Conservation (phyloP, 2,113 vertebrate genomes). For the Malurus cyaneus region DNA sequence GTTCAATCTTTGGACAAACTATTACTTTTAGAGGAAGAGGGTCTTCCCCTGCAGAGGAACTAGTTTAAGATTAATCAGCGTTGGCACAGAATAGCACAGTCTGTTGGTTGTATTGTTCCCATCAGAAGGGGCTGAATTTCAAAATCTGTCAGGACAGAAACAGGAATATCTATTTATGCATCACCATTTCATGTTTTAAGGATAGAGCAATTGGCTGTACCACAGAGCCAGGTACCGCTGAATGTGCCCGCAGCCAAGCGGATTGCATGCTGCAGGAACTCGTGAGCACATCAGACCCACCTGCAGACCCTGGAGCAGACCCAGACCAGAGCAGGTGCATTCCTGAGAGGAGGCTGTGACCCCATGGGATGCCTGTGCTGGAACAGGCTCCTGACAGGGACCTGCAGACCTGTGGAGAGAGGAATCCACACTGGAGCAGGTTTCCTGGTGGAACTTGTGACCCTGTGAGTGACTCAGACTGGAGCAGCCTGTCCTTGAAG, state of each 20-base stretch:
- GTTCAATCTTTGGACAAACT: background rate
- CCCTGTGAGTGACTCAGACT: background rate
- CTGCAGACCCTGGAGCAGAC: background rate
- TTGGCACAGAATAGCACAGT: background rate
- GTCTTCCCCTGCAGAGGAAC: background rate
- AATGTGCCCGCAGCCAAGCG: background rate
- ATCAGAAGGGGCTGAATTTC: background rate
- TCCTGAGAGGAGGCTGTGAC: background rate
- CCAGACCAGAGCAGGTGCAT: fast-evolving
- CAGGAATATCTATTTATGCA: background rate
- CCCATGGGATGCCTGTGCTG: background rate
- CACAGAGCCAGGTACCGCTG: background rate
- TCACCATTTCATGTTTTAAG: background rate
- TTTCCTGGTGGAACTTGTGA: background rate
- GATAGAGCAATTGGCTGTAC: background rate
- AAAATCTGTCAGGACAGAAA: background rate
- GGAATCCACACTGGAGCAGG: background rate
- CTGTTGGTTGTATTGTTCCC: background rate
- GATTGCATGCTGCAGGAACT: background rate
- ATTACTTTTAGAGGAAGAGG: background rate
- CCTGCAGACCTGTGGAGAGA: fast-evolving
- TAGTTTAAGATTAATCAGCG: background rate
- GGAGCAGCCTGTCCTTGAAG: background rate
- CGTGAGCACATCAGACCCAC: fast-evolving
- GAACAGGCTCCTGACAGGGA: background rate